Evolutionary conservation across 2,888 invertebrate species (phyloP), one percentile per base, ranked within the genome.

Genomic region (Spialia ferax): DNA sequence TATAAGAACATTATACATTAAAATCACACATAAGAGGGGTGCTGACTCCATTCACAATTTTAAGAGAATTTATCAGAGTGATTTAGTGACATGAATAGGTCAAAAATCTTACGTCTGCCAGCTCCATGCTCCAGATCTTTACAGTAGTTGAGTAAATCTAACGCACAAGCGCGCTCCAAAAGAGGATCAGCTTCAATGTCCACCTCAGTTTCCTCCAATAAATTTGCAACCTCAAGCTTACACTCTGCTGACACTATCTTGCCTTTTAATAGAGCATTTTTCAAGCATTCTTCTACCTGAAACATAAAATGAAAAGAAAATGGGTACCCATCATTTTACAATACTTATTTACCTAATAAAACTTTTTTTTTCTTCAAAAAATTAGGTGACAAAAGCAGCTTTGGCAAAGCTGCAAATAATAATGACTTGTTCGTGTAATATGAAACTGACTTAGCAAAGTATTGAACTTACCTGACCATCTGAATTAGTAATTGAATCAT

Each of bases 171-270:
- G 72, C 96, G 95, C 84, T 98, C 97, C 69, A 99, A 91, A 57
- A 98, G 88, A 0, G 99, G 99, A 93, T 99, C 99, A 0, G 98
- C 97, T 75, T 99, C 97, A 71, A 99, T 98, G 86, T 99, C 99
- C 0, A 98, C 97, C 82, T 97, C 96, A 0, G 97, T 96, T 84
- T 98, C 97, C 79, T 98, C 97, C 73, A 99, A 97, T 70, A 99
- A 95, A 76, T 97, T 96, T 0, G 98, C 98, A 20, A 99, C 96
- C 92, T 99, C 98, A 70, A 96, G 92, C 54, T 96, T 95, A 84
- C 98, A 98, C 74, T 96, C 96, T 8, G 95, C 95, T 35, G 96
- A 96, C 71, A 96, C 95, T 63, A 97, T 96, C 81, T 95, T 95
- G 73, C 96, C 96, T 75, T 95, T 95, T 68, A 97, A 92, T 66